Evolutionary conservation across 2,797 vertebrate genomes (phyloP), one percentile per base, ranked within the genome.

Genomic region (Lepus oiostolus): DNA sequence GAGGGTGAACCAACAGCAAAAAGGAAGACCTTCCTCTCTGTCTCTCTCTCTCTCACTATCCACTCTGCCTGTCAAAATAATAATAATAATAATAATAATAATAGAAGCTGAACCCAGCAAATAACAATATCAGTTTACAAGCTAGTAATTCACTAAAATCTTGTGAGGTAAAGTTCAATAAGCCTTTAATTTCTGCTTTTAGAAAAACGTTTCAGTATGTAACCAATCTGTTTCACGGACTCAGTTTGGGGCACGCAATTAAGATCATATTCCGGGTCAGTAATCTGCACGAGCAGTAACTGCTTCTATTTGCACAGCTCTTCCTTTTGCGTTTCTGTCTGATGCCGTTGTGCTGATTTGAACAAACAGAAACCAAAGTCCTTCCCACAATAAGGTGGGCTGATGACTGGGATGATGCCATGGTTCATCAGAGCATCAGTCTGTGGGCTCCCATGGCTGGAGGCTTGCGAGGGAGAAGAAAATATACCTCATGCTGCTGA

Each of bases 201-300:
- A n/a, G 68, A n/a, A 85, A 79, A 82, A 58, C 28, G 38, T 91
- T 97, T 95, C 58, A 35, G 16, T 93, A 58, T 19, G 3, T 80
- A 75, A 52, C 26, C 16, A n/a, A 54, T 12, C 21, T 80, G 62
- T 90, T 22, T 14, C 65, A 38, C 83, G 88, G 82, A 67, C 7
- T 85, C 32, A 50, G 5, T 63, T 79, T 76, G 67, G 16, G 30
- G 83, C 62, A 58, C 21, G 88, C 74, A 91, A 50, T 35, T 35
- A 68, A 90, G 35, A 9, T 58, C 63, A 47, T 22, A 42, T 81
- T 95, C 91, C 70, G 50, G 22, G 24, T 74, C 19, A 38, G 67
- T 90, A 52, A 52, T 93, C 52, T 80, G 35, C 35, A 47, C 67
- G 71, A 52, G 88, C 26, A 54, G 54, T 7, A 62, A 52, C 24